A percentile compares a stretch with the other conserved stretches of the same genome.
These are phyloP conservation scores for Odontomachus brunneus DNA, from an alignment of 1,140 invertebrate species.

Conservation along the genomic window DNA sequence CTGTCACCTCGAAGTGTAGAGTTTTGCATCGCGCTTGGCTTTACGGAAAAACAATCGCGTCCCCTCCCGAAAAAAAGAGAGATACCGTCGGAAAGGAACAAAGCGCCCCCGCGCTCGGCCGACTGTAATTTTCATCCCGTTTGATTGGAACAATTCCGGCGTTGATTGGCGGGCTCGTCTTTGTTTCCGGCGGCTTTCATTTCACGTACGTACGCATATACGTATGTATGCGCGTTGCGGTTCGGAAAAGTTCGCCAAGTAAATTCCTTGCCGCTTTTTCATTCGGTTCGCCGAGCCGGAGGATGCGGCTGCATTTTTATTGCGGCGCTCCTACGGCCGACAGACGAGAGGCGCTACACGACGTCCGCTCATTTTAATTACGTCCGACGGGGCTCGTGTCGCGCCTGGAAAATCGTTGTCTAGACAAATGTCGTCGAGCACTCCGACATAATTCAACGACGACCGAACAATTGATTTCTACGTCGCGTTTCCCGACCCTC, in stretches of 20 bases:
- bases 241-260: not conserved
- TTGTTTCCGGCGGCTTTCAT: constrained; percentile 29
- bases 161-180: constrained; percentile 37
- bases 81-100: constrained; percentile 39
- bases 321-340: not conserved
- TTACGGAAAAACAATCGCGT: constrained; percentile 57
- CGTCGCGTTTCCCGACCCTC: too few species aligned
- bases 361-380: constrained; percentile 38
- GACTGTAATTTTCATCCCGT: constrained; percentile 45
- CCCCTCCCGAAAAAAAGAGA: not conserved
- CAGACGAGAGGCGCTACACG: not conserved
- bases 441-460: not conserved
- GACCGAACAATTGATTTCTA: not conserved
- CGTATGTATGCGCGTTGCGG: constrained; percentile 35
- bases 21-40: constrained; percentile 50
- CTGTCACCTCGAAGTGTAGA: constrained; percentile 59
- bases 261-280: constrained; percentile 29
- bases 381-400: not conserved
- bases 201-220: not conserved
- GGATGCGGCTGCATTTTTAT: constrained; percentile 37
- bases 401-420: not conserved
- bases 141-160: constrained; percentile 19
- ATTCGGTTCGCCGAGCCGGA: not conserved
- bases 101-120: not conserved
- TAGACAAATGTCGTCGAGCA: too few species aligned